Evolutionary conservation across 2,888 invertebrate genomes (phyloP).

Genomic region (Rhabditoides inermis): DNA sequence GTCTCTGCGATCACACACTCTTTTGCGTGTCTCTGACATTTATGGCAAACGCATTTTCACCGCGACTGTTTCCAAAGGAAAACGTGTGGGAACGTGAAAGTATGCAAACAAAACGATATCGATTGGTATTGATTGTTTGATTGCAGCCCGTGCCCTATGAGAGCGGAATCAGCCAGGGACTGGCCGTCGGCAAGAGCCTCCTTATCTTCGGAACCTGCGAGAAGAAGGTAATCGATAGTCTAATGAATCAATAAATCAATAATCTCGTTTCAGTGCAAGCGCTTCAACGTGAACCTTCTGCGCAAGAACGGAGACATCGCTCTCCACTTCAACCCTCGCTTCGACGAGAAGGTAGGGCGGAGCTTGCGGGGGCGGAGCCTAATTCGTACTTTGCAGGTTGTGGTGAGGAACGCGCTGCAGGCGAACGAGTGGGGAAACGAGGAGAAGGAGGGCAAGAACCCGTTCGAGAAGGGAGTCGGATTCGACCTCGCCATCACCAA

Average conservation of each 20-base stretch:
- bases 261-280: not conserved
- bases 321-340: conserved; percentile 47
- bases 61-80: no score
- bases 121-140: not conserved
- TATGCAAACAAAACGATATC: not conserved
- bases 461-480: conserved; percentile 34
- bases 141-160: conserved; percentile 43
- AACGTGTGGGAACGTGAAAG: not conserved
- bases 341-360: conserved; percentile 44
- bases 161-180: conserved; percentile 33
- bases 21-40: no score
- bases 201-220: conserved; percentile 35
- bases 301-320: conserved; percentile 42
- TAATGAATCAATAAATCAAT: not conserved
- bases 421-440: conserved; percentile 43
- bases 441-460: conserved; percentile 38
- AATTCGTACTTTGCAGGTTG: conserved; percentile 15
- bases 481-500: conserved; percentile 46
- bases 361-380: not conserved
- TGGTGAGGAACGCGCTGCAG: conserved; percentile 32
- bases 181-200: conserved; percentile 36
- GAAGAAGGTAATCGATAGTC: conserved; percentile 26
- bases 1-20: no score
- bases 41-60: no score
- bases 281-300: conserved; percentile 41